Conservation (phyloP, 2,888 invertebrate species). For the Galerucella calmariensis region DNA sequence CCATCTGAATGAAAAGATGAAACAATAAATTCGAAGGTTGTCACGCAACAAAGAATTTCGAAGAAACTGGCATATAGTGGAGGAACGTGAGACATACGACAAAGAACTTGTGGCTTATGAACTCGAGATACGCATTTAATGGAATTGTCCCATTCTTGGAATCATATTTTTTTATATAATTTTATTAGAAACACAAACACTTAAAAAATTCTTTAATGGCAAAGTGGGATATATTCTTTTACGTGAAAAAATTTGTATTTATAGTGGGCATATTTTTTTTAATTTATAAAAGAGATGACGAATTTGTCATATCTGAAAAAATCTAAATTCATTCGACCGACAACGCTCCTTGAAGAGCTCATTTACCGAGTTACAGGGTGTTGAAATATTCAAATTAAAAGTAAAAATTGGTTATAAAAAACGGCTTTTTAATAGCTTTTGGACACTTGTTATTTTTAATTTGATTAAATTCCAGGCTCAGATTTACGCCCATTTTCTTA, state of each 20-base stretch:
- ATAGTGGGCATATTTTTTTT: too few relatives aligned
- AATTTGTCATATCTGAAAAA: too few relatives aligned
- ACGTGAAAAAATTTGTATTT: neutral
- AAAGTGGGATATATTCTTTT: neutral
- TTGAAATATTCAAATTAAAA: too few relatives aligned
- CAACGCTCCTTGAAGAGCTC: too few relatives aligned
- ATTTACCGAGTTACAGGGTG: too few relatives aligned
- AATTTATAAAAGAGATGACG: too few relatives aligned
- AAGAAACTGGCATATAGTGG: slow-evolving; percentile 43
- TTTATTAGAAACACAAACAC: slow-evolving; percentile 9
- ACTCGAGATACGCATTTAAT: slow-evolving; percentile 36
- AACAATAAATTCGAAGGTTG: slow-evolving; percentile 43
- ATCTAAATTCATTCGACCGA: too few relatives aligned
- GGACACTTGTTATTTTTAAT: too few relatives aligned
- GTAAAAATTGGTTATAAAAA: too few relatives aligned
- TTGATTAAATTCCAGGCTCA: too few relatives aligned
- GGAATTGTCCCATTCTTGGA: slow-evolving; percentile 36
- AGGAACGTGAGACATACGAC: slow-evolving; percentile 39
- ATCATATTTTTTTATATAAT: slow-evolving; percentile 13
- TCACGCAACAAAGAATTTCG: slow-evolving; percentile 45
- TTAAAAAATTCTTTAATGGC: neutral
- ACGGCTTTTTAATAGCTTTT: too few relatives aligned
- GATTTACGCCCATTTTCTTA: too few relatives aligned
- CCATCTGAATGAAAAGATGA: slow-evolving; percentile 33
- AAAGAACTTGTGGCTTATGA: slow-evolving; percentile 35